Evolutionary conservation across 2,888 invertebrate species (phyloP), one percentile per base, ranked within the genome.

Genomic region (Strigamia maritima): DNA sequence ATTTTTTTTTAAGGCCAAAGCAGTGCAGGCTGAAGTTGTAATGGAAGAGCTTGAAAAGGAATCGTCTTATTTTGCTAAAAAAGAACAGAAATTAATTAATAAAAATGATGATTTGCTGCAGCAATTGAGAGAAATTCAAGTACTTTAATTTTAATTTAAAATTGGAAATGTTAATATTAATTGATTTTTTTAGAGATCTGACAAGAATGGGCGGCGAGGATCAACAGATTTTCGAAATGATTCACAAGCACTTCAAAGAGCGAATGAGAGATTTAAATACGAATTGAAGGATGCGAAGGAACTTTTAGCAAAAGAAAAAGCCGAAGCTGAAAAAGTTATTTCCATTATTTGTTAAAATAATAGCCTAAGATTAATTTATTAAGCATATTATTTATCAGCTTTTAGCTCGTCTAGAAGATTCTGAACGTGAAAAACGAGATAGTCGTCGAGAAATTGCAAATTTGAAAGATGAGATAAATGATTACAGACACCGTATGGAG

Each of bases 1-100:
- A 60, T n/a, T 16, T 8, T 60, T 16, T 14, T 76, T 76, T 76
- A 10, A 76, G 76, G 28, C 76, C 16, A 76, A 76, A 40, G 76
- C 76, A 10, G 24, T 76, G 24, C 76, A 76, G 35, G 76, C 76
- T 4, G 76, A 76, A 12, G 40, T 76, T 10, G 38, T 38, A 10
- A 4, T 76, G 38, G 76, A 76, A 40, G 76, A 76, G 35, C 40
- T 76, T 40, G 76, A 76, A 40, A 76, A 76, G 40, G 76, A 76
- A 40, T 14, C 8, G 3, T 4, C 40, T 3, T 10, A 28, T 76
- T 24, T 28, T 76, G 76, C 76, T 40, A 40, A 76, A 6, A 76
- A 38, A 38, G 76, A 76, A 40, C 31, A 76, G 19, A 12, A 40
- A 19, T 76, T 76, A 40, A n/a, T 76, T 2, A 14, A 76, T 76